phyloP scores from a whole-genome alignment of 2,113 vertebrate species.

The Haemorhous mexicanus region DNA sequence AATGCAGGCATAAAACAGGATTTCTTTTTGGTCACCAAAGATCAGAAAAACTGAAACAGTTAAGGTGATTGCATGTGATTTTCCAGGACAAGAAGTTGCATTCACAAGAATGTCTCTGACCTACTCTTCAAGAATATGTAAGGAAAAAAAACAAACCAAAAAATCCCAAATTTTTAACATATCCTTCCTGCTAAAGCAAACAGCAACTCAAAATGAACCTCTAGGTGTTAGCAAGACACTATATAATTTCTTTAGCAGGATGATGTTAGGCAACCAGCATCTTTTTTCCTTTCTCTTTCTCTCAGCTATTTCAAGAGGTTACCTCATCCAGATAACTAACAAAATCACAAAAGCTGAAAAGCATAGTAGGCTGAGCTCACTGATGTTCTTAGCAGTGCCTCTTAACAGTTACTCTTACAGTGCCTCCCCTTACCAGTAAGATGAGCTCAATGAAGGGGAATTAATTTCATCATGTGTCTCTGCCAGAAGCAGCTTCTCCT shows the following conservation, averaged over 20 bases:
- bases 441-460: background rate
- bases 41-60: background rate
- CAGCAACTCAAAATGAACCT: background rate
- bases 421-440: background rate
- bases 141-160: background rate
- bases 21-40: background rate
- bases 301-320: conserved; percentile 1
- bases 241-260: background rate
- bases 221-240: background rate
- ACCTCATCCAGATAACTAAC: background rate
- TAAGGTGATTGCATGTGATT: background rate
- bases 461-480: background rate
- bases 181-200: background rate
- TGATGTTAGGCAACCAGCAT: background rate
- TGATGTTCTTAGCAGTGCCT: background rate
- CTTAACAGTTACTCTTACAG: background rate
- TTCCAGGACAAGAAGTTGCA: background rate
- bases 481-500: conserved; percentile 3
- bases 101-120: background rate
- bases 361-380: background rate
- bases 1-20: background rate
- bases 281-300: background rate
- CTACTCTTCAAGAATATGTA: background rate
- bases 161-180: background rate
- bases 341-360: conserved; percentile 28